Base-by-base conservation (phyloP, 2,113 vertebrate genomes). In the Tachuris rubrigastra region DNA sequence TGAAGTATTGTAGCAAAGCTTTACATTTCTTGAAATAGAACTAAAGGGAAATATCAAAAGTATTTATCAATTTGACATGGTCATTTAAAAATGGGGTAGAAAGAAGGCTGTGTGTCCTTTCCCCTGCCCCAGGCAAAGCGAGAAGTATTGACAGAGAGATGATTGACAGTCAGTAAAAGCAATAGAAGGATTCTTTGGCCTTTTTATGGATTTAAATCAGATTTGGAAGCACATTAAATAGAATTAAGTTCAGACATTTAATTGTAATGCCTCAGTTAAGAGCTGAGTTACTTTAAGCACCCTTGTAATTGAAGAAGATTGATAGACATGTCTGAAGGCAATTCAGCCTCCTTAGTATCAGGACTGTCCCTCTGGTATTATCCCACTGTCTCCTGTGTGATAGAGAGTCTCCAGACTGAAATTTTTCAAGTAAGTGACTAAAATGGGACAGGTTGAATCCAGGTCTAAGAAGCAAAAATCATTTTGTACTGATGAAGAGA, bases 161-260 rank as follows among this genome's bases (percentile, higher is more conserved):
- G 78, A 79, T 30, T 30, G 56, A 76, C 46, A 65, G 37, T 37
- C 52, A 85, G 46, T 50, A 60, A 93, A 79, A 92, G 67, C 53
- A 85, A 49, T 14, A 56, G 77, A 85, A 83, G 39, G 25, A 53
- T 91, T 50, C 46, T 87, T 47, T 80, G 78, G 56, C 85, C 46
- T 96, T 95, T 79, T 85, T 46, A 42, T 6, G 33, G 78, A 55
- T 68, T 89, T 89, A 68, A 91, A 87, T 89, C 79, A 73, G 41
- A 72, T 87, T 89, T 79, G 67, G 75, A 90, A 90, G 56, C 49
- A 71, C 39, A 81, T 89, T 81, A 63, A 85, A 91, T 87, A 75
- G 52, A 85, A 63, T 95, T 85, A 95, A 65, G 44, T 90, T 85
- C 71, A 85, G 87, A 60, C 60, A 73, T 97, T 95, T 94, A 91